A percentile compares a stretch with the other conserved stretches of the same genome.
These are phyloP conservation scores for Myrmophylax atrothorax DNA, from an alignment of 2,113 vertebrate genomes.

Conservation along the genomic window DNA sequence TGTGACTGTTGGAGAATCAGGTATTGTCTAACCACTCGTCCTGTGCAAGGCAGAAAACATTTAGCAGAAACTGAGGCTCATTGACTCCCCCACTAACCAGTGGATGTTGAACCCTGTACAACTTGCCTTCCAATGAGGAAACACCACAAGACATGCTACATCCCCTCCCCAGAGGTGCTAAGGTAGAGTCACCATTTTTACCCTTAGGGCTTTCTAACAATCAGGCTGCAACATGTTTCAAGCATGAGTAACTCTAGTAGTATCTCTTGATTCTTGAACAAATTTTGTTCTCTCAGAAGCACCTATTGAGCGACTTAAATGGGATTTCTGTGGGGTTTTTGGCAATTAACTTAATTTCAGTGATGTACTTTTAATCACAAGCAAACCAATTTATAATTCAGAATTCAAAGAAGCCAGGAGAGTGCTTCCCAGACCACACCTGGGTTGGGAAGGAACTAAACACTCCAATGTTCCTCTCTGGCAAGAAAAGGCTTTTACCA, in stretches of 20 bases:
- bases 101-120: neutral
- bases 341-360: neutral
- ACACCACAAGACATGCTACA: neutral
- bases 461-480: neutral
- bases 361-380: neutral
- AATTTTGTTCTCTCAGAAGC: neutral
- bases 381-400: neutral
- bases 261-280: neutral
- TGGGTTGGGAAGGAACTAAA: fast-evolving
- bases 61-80: neutral
- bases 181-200: neutral
- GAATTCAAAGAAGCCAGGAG: neutral
- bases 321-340: neutral
- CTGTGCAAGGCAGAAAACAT: neutral
- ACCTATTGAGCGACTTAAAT: neutral
- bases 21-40: neutral
- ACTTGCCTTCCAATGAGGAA: neutral
- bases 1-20: neutral
- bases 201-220: neutral
- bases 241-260: neutral
- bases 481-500: neutral
- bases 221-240: neutral
- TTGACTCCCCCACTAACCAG: neutral
- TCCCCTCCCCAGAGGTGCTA: neutral
- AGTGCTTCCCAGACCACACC: neutral